Evolutionary conservation across 2,888 invertebrate genomes (phyloP).

Genomic region (Troides oblongomaculatus): DNA sequence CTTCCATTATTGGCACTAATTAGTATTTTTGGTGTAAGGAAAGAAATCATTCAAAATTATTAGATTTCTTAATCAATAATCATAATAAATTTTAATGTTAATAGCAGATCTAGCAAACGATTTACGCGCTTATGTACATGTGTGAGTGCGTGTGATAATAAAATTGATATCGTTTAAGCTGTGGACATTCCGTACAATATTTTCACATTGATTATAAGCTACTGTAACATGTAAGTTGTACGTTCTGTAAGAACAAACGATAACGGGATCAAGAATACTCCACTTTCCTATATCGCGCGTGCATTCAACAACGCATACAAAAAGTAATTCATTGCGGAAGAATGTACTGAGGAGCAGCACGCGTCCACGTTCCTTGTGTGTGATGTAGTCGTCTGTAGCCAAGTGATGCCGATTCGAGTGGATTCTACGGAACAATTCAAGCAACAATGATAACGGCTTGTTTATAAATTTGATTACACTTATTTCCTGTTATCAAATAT

Average conservation of each 20-base stretch:
- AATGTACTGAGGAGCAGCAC: slow-evolving; percentile 20
- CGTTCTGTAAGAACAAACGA: slow-evolving; percentile 9
- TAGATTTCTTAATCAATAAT: too few species aligned
- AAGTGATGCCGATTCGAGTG: slow-evolving; percentile 3
- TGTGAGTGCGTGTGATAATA: too few species aligned
- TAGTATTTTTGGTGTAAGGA: too few species aligned
- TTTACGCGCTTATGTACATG: too few species aligned
- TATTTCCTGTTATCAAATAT: not conserved
- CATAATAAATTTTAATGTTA: too few species aligned
- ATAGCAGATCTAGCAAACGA: too few species aligned
- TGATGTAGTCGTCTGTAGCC: slow-evolving; percentile 14
- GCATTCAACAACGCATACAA: slow-evolving; percentile 21
- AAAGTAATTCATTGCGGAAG: slow-evolving; percentile 21
- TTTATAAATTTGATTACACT: not conserved
- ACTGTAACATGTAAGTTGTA: not conserved
- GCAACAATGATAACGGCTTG: not conserved
- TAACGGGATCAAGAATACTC: slow-evolving; percentile 21
- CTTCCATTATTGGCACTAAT: too few species aligned
- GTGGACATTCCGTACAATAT: not conserved
- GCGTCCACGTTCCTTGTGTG: slow-evolving; percentile 9
- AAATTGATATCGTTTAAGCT: too few species aligned
- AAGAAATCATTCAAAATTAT: too few species aligned
- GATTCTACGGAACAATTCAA: slow-evolving; percentile 7
- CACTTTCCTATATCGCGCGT: slow-evolving; percentile 19
- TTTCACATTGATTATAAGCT: not conserved